phyloP scores from a whole-genome alignment of 2,888 invertebrate species.

The Acrobasis suavella region DNA sequence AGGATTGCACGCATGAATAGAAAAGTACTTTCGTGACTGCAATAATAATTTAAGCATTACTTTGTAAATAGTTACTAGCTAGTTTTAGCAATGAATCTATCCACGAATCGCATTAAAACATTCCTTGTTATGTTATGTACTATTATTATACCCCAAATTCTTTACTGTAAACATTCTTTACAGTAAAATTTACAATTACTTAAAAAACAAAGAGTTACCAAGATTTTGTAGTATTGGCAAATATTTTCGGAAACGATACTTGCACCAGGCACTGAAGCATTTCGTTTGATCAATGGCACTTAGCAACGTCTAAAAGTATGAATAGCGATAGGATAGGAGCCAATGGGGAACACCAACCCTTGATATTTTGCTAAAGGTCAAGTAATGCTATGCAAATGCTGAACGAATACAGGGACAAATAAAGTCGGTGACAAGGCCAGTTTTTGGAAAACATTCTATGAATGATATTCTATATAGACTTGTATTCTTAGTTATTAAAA shows the following conservation, averaged over 20 bases:
- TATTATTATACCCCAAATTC: too few species aligned
- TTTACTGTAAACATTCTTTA: too few species aligned
- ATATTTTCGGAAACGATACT: not conserved
- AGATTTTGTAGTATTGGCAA: not conserved
- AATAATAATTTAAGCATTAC: not conserved
- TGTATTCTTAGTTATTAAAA: not conserved
- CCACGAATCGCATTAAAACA: not conserved
- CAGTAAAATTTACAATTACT: too few species aligned
- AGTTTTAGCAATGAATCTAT: not conserved
- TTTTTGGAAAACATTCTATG: not conserved
- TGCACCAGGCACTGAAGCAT: constrained; percentile 11
- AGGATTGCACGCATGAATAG: not conserved
- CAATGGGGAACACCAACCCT: constrained; percentile 1
- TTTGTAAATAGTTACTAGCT: not conserved
- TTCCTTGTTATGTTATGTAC: too few species aligned
- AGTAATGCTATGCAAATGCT: constrained; percentile 4
- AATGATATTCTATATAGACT: too few species aligned
- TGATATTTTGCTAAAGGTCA: constrained; percentile 13
- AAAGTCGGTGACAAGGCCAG: not conserved
- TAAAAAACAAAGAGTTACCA: too few species aligned
- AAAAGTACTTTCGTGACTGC: constrained; percentile 1
- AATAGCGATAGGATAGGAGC: not conserved
- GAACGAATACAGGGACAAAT: not conserved
- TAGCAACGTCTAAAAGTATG: not conserved
- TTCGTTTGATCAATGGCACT: constrained; percentile 5